Percentiles rank a stretch among this genome's conserved stretches.
These are phyloP conservation scores for Paramisgurnus dabryanus DNA, from an alignment of 2,113 vertebrate species.

Conservation along the genomic window DNA sequence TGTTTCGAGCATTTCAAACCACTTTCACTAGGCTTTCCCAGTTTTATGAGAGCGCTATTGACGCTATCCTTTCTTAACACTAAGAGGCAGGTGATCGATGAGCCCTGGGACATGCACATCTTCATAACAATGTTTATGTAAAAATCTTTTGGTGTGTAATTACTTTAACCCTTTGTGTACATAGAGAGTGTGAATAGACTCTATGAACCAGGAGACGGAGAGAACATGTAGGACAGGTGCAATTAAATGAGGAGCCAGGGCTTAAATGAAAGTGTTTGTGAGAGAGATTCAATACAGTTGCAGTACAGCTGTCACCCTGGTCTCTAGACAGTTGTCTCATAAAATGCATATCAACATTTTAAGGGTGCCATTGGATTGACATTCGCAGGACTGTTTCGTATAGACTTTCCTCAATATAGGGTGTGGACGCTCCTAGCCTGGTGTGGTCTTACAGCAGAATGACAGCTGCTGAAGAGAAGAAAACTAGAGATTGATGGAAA, in stretches of 20 bases:
- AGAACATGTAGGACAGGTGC: constrained; percentile 27
- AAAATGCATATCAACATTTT: constrained; percentile 37
- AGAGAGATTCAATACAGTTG: constrained; percentile 35
- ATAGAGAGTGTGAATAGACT: not conserved
- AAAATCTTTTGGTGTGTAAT: constrained; percentile 17
- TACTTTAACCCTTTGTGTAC: constrained; percentile 28
- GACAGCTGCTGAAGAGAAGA: constrained; percentile 42
- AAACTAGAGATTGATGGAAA: constrained; percentile 1
- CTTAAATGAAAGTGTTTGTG: not conserved
- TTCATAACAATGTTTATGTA: constrained; percentile 37
- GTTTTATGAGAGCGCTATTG: not conserved
- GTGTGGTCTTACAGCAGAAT: constrained; percentile 10
- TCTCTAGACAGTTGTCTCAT: constrained; percentile 40
- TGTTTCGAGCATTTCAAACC: constrained; percentile 11
- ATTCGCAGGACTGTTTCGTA: not conserved
- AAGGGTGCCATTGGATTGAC: constrained; percentile 31
- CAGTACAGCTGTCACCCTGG: constrained; percentile 30
- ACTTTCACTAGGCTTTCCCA: constrained; percentile 9
- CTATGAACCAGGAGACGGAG: not conserved
- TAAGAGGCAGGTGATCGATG: constrained; percentile 3
- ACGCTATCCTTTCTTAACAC: not conserved
- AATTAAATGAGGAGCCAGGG: not conserved
- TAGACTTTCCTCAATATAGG: not conserved
- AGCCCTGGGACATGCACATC: constrained; percentile 11
- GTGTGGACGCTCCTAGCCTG: constrained; percentile 12